Conservation (phyloP, 1,140 invertebrate species). For the Musca vetustissima region DNA sequence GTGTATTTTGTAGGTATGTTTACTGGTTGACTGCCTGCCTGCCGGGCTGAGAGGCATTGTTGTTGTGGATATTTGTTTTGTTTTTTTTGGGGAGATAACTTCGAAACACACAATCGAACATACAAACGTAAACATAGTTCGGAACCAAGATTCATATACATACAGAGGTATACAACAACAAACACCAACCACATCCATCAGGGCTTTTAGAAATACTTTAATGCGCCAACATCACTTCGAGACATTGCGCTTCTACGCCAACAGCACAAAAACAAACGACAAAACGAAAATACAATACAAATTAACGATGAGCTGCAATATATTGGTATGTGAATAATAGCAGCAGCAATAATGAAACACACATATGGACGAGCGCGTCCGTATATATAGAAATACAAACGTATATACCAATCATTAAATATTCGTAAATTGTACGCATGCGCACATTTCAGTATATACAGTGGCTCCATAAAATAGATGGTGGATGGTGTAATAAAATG, state of each 20-base stretch:
- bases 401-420: slow-evolving; percentile 3
- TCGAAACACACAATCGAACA: not conserved
- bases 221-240: no score
- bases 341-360: not conserved
- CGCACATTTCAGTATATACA: not conserved
- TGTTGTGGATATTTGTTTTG: slow-evolving; percentile 8
- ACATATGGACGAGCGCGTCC: not conserved
- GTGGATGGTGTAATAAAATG: no score
- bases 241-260: not conserved
- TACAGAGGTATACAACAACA: not conserved
- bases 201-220: no score
- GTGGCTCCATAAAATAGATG: no score
- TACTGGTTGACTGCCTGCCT: no score
- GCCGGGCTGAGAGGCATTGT: not conserved
- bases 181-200: not conserved
- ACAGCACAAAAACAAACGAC: not conserved
- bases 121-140: not conserved
- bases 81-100: slow-evolving; percentile 17
- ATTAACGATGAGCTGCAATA: not conserved
- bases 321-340: not conserved
- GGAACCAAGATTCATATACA: not conserved
- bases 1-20: slow-evolving; percentile 12
- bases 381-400: no score
- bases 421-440: slow-evolving; percentile 21
- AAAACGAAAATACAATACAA: not conserved